Evolutionary conservation across 1,140 invertebrate genomes (phyloP), one percentile per base, ranked within the genome.

Genomic region (Pseudomyrmex dendroicus): DNA sequence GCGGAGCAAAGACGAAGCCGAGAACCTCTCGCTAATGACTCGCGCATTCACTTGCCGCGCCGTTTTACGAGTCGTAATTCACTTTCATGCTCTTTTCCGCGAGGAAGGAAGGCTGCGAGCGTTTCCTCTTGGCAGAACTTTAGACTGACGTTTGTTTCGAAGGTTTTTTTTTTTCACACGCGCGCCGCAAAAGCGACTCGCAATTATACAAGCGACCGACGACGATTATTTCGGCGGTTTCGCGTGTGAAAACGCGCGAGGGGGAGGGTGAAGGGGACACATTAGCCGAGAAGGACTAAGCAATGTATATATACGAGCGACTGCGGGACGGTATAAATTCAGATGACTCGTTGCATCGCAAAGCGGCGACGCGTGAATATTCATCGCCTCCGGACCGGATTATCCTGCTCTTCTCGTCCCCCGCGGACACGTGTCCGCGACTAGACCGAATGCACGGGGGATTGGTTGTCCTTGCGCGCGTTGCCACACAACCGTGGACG

Each of bases 351-450:
- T 86, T 74, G 76, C 84, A 56, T 76, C 52, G 62, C 72, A 82
- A 86, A 86, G 56, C 85, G 83, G 22, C 59, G 46, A n/a, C 59
- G 46, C 76, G 85, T 86, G 83, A 86, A 86, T 86, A 86, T 86
- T 86, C 85, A 86, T 86, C 62, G 74, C 17, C 48, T 25, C 68
- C 44, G 82, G 48, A 12, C 64, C 20, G 73, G 48, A 80, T 80
- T 61, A 80, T 35, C 35, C 70, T 13, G 48, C 48, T 46, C 12
- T 15, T 46, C 50, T 61, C 68, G 44, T 59, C 44, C 50, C 54
- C 17, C 17, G 20, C 74, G 63, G 64, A 84, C 76, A 82, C 67
- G 62, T 84, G 74, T 84, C 57, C 13, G 20, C 54, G 57, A 52
- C 48, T 67, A 35, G 22, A n/a, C 13, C 54, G 73, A 25, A 13